Evolutionary conservation across 2,797 vertebrate species (phyloP), one percentile per base, ranked within the genome.

Genomic region (Galago senegalensis): DNA sequence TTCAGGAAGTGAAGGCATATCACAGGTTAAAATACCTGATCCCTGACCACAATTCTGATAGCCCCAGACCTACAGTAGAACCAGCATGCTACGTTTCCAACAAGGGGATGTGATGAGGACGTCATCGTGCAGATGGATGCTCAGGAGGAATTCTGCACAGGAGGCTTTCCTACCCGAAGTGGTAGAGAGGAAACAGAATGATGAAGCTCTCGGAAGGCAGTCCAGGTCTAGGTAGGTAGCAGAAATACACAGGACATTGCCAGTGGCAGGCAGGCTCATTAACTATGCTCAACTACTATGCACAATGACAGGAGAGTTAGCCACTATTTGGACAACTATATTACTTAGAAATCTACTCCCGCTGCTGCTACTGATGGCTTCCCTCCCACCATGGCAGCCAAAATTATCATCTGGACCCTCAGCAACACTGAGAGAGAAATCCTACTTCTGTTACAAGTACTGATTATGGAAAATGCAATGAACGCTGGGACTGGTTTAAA

Each of bases 361-460:
- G 75, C 94, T 92, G 89, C 60, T 90, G 27, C n/a, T 72, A 72
- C 86, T 69, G 63, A 73, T 80, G 65, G 49, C 49, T 16, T 80
- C 53, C 53, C 72, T 77, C 60, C 63, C 12, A 95, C 65, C 67
- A 89, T 5, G 13, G 29, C 37, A 93, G 94, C 76, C 94, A 96
- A 94, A 89, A 94, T 91, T 91, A 83, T 96, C 97, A 97, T 70
- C 63, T 94, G 89, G 87, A 90, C n/a, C 58, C 69, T 96, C 73
- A 86, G 46, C 63, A 94, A 81, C 40, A 72, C 3, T 53, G 91
- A 34, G 23, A 77, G 58, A 89, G 75, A 95, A 96, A 80, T 91
- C n/a, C 80, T 84, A 79, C 63, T 87, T 97, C 75, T 88, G 53
- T 80, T 70, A 40, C 37, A 91, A 93, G 25, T 43, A 72, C 40